Conservation (phyloP, 2,888 invertebrate genomes). For the Oscheius onirici region DNA sequence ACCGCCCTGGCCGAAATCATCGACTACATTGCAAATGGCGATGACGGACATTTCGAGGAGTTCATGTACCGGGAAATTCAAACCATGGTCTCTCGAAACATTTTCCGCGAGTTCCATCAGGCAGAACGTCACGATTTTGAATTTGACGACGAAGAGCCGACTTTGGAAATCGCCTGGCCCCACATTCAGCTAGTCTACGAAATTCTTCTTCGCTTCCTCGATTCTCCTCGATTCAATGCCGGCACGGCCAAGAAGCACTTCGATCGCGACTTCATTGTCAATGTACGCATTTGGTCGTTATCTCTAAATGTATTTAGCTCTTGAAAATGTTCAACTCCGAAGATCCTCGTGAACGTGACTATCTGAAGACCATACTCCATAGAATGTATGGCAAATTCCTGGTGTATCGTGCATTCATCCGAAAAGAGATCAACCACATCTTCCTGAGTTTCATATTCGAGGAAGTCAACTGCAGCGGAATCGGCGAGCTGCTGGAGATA, state of each 20-base stretch:
- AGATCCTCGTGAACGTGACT: slow-evolving; percentile 24
- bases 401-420: slow-evolving; percentile 1
- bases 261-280: slow-evolving; percentile 1
- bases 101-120: slow-evolving; percentile 13
- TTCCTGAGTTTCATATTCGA: slow-evolving; percentile 13
- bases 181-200: slow-evolving; percentile 21
- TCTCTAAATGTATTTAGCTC: neutral
- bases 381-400: slow-evolving; percentile 27
- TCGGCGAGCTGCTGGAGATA: slow-evolving; percentile 14
- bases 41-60: neutral
- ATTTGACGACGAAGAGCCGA: slow-evolving; percentile 15
- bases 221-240: neutral
- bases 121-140: slow-evolving; percentile 4
- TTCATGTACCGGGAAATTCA: slow-evolving; percentile 4
- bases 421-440: slow-evolving; percentile 20
- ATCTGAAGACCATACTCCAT: slow-evolving; percentile 15
- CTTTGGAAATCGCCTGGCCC: slow-evolving; percentile 21
- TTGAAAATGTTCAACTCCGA: slow-evolving; percentile 15
- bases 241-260: slow-evolving; percentile 9
- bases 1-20: neutral
- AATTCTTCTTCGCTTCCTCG: slow-evolving; percentile 3
- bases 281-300: neutral
- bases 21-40: neutral
- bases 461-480: slow-evolving; percentile 8
- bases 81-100: neutral